These are phyloP conservation scores for Sminthurides bifidus DNA, from an alignment of 1,140 invertebrate genomes.

Conservation along the genomic window DNA sequence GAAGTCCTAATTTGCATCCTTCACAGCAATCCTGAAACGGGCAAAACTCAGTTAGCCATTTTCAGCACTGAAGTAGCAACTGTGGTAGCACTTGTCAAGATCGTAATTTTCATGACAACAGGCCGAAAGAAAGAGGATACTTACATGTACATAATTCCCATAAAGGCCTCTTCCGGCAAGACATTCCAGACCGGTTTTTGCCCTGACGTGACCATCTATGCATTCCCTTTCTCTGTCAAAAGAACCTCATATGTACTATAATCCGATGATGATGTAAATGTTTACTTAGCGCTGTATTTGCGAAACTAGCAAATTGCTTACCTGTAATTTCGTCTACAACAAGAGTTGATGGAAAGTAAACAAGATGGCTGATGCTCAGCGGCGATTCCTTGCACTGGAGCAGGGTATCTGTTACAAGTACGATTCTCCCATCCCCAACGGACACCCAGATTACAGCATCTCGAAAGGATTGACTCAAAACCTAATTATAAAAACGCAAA, in stretches of 20 bases:
- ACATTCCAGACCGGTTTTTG: slow-evolving; percentile 39
- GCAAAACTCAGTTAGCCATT: background rate
- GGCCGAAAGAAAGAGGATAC: background rate
- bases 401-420: slow-evolving; percentile 39
- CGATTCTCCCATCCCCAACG: slow-evolving; percentile 41
- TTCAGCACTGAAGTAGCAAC: background rate
- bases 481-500: background rate
- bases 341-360: slow-evolving; percentile 42
- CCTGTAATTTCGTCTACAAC: slow-evolving; percentile 40
- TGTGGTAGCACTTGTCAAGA: no score
- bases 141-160: slow-evolving; percentile 37
- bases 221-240: slow-evolving; percentile 36
- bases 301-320: slow-evolving; percentile 2
- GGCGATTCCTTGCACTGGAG: slow-evolving; percentile 39
- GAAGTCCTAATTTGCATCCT: slow-evolving; percentile 43
- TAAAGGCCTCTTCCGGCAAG: slow-evolving; percentile 28
- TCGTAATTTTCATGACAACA: no score
- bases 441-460: slow-evolving; percentile 43
- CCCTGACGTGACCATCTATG: slow-evolving; percentile 40
- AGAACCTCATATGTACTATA: background rate
- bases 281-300: background rate
- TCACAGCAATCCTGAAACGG: slow-evolving; percentile 43
- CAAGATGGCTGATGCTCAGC: slow-evolving; percentile 41
- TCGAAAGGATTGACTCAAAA: slow-evolving; percentile 39
- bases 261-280: slow-evolving; percentile 1